Evolutionary conservation across 2,797 vertebrate genomes (phyloP).

Genomic region (Loriculus beryllinus): DNA sequence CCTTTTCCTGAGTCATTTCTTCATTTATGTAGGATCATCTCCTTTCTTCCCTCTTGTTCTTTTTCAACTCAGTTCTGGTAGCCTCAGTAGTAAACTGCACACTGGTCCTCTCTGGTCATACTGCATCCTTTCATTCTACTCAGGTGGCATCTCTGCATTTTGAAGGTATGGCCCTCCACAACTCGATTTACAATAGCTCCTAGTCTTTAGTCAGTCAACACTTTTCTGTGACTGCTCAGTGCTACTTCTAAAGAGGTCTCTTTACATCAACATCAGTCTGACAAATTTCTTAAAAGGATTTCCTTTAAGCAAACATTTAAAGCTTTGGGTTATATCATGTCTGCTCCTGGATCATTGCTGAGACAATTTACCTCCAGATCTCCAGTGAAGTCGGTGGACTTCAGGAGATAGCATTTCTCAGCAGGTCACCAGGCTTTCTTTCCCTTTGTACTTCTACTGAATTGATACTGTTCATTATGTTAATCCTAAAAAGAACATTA

Average conservation of each 20-base stretch:
- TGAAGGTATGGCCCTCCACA: not conserved
- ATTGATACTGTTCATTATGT: not conserved
- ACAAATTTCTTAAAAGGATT: not conserved
- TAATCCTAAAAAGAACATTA: not conserved
- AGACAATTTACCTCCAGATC: not conserved
- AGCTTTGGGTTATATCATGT: not conserved
- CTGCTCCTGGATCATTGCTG: not conserved
- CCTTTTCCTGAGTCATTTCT: not conserved
- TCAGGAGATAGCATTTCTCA: not conserved
- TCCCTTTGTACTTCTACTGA: not conserved
- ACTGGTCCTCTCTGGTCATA: rapidly evolving
- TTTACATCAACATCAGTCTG: not conserved
- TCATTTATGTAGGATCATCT: rapidly evolving
- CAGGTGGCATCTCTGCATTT: not conserved
- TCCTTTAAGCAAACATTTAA: not conserved
- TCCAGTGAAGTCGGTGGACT: not conserved
- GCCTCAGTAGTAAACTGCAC: not conserved
- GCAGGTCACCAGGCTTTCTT: not conserved
- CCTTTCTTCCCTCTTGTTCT: not conserved
- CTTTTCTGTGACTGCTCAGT: not conserved
- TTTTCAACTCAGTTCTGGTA: not conserved
- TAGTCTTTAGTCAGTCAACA: not conserved
- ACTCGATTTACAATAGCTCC: not conserved
- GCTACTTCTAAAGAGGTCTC: not conserved
- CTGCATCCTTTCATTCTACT: not conserved